Base-by-base conservation (phyloP, 2,888 invertebrate genomes). In the Embidobia sp. region DNA sequence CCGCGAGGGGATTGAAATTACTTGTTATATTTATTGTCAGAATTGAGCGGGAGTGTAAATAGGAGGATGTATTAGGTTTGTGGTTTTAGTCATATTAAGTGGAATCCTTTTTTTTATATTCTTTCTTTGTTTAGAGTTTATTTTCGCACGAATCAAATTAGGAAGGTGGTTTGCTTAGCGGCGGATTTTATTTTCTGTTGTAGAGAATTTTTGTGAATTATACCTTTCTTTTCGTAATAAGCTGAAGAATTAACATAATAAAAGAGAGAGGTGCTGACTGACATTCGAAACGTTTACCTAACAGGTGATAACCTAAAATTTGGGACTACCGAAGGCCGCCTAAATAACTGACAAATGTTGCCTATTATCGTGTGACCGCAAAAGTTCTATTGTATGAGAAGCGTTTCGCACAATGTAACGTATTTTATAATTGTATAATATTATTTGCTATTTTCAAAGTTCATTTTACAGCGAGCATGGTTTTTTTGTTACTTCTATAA, bases 291-390 rank as follows among this genome's bases (percentile, higher is more conserved):
- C 57, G 42, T 57, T 57, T 57, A 57, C 31, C 29, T 6, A 59
- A 59, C 59, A 59, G 44, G 46, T 59, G 59, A 15, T 46, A 46
- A 33, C 33, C 46, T 22, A 59, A 46, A 59, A 46, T 59, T 59
- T 46, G 22, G 15, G 31, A 26, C 19, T 44, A 44, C 13, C 10
- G 19, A 42, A 44, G 31, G 10, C n/a, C 8, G 29, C 44, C 26
- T 46, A 46, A 44, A 59, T 27, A 46, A 46, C 15, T 18, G 29
- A 59, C 57, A 59, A 44, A 59, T 57, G 57, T 44, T 29, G 11
- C 22, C 19, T 7, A 33, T 44, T 59, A 22, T 8, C 3, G 10
- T 3, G 2, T n/a, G 33, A 44, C 44, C 40, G 15, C 57, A 59
- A 29, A 57, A 29, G 2, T 26, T 57, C 4, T 42, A 29, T 42